Base-by-base conservation (phyloP, 1,140 invertebrate genomes). In the Drosophila pachea region DNA sequence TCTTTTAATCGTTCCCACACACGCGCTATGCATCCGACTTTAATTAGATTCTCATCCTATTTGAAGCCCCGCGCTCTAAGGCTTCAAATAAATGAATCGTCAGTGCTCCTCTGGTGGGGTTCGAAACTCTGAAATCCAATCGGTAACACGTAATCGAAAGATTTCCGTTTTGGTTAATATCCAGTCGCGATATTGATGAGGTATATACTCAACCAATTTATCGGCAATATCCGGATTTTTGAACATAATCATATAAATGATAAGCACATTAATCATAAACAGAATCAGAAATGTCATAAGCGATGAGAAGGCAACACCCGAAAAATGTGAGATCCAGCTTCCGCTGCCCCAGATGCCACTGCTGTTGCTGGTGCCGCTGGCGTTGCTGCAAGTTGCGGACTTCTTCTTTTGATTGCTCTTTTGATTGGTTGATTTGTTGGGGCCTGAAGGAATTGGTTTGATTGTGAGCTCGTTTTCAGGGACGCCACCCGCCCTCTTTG, bases 61-160 rank as follows among this genome's bases (percentile, higher is more conserved):
- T 86, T 86, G 81, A 86, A 86, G 82, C 82, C 75, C 68, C 76
- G 77, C 81, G 68, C 67, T 48, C 38, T 88, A 88, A 48, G 84
- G 87, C 84, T 89, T 89, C 84, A 88, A 88, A 87, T 88, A 89
- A 74, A 89, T 89, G 72, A 88, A 88, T 53, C 87, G 87, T 89
- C 87, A 89, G 87, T 89, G 77, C 58, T 89, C 87, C 60, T 87
- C 84, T 0, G 87, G 87, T 0, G 88, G 78, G n/a, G 88, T 89
- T 31, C 86, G 82, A 53, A 89, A 89, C 56, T 88, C 74, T 0
- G 86, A 84, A 52, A 89, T 88, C 87, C 86, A 89, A 52, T 89
- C 88, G 68, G 88, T 82, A 0, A 89, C 86, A 14, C 73, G 83
- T 14, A 89, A 48, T 2, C 87, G 84, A 61, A 89, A 88, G 53